Evolutionary conservation across 2,797 vertebrate species (phyloP), one percentile per base, ranked within the genome.

Genomic region (Parauchenoglanis punctatus): DNA sequence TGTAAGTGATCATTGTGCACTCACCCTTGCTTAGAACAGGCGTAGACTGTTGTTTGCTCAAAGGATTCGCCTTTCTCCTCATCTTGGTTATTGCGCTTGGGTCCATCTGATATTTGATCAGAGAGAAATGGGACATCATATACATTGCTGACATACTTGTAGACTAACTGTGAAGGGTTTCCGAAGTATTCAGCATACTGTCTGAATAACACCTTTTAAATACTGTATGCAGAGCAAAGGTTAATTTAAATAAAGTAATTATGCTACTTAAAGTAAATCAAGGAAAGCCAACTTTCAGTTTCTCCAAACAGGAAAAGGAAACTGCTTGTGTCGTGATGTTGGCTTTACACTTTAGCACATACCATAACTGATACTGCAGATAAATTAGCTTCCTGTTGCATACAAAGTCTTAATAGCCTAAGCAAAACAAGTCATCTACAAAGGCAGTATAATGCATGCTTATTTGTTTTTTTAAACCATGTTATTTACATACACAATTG

Each of bases 21-120:
- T 94, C 86, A 96, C 95, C 94, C 89, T 85, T 95, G 23, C 92
- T 91, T 1, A 93, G 56, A 90, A 73, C 88, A 83, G 94, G 94
- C 0, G 89, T 91, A 0, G 95, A 94, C 86, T 93, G 91, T 89
- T 96, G 95, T 92, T 96, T 96, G 63, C 0, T 70, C 4, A 95
- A 88, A 12, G 92, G 92, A 0, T 61, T 90, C 0, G 90, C 91
- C n/a, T 46, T 85, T 85, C 6, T 93, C 83, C 46, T 94, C 94
- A 95, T 95, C 46, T 87, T 95, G 84, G 83, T 61, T 83, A 63
- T 54, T 85, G 87, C 86, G 25, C 85, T 23, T 61, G 68, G 52
- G 84, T 77, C 88, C 88, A 88, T 88, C 54, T 73, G 0, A 40
- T 72, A 23, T 49, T 83, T 56, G n/a, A 56, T 54, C 28, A 77